Evolutionary conservation across 2,113 vertebrate genomes (phyloP).

Genomic region (Seriola quinqueradiata): DNA sequence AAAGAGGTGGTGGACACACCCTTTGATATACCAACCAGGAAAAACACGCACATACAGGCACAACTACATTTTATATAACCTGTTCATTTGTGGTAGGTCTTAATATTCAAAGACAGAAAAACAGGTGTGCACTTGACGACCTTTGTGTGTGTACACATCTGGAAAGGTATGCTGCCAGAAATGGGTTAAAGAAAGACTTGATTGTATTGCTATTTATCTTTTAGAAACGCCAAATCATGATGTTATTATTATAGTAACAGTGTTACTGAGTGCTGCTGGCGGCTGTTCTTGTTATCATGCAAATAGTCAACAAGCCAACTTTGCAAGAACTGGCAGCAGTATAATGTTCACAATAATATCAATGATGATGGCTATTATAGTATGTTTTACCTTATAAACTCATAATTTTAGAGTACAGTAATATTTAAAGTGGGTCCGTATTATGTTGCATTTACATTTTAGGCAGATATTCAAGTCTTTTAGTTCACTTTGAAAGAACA

Average conservation of each 20-base stretch:
- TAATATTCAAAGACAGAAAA: neutral
- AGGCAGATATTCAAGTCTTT: conserved; percentile 1
- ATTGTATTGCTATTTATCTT: neutral
- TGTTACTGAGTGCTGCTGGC: neutral
- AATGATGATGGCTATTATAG: too few species aligned
- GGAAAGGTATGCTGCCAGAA: conserved; percentile 10
- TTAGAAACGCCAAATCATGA: neutral
- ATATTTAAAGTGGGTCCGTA: neutral
- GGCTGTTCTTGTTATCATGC: neutral
- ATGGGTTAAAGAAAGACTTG: conserved; percentile 4
- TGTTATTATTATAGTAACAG: neutral
- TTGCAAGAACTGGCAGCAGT: neutral
- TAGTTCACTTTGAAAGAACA: neutral
- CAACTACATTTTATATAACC: conserved; percentile 5
- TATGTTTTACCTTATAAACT: neutral
- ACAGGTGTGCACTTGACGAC: conserved; percentile 3
- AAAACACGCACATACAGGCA: neutral
- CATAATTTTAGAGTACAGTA: neutral
- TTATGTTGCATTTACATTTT: neutral
- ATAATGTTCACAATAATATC: neutral
- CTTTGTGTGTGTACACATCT: neutral
- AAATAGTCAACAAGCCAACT: neutral
- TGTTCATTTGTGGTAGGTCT: neutral
- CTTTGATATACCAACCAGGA: neutral
- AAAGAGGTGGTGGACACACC: conserved; percentile 49